These are phyloP conservation scores for Drosophila nasuta DNA, from an alignment of 1,140 invertebrate genomes.

Conservation along the genomic window DNA sequence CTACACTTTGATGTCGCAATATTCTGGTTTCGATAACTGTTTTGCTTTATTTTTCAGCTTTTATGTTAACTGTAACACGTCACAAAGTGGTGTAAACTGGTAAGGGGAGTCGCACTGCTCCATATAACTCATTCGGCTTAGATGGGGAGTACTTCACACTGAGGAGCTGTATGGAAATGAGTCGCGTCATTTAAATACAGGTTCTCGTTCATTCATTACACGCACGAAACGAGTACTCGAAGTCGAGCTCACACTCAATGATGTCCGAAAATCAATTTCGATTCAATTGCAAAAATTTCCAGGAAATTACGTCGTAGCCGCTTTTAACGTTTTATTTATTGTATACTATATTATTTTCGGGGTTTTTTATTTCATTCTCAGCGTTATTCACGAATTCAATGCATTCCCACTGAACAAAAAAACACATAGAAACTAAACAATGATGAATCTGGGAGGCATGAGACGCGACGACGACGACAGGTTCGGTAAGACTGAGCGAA, in stretches of 20 bases:
- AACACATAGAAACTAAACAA: conserved; percentile 16
- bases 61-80: conserved; percentile 25
- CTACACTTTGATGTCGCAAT: conserved; percentile 8
- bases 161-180: conserved; percentile 29
- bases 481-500: conserved; percentile 67
- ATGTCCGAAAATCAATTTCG: conserved; percentile 69
- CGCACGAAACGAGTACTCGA: conserved; percentile 1
- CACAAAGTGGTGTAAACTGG: conserved; percentile 48
- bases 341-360: conserved; percentile 7
- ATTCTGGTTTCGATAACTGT: conserved; percentile 36
- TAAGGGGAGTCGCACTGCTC: conserved; percentile 45
- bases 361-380: conserved; percentile 43
- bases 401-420: conserved; percentile 42
- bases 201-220: conserved; percentile 43
- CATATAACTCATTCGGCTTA: conserved; percentile 43
- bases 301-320: conserved; percentile 65
- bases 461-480: conserved; percentile 66
- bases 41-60: conserved; percentile 1
- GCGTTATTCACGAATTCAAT: conserved; percentile 31
- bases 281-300: conserved; percentile 74
- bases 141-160: neutral
- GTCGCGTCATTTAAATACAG: conserved; percentile 48
- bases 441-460: conserved; percentile 35
- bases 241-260: neutral
- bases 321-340: conserved; percentile 8